phyloP scores from a whole-genome alignment of 2,113 vertebrate genomes.

The Thinocorus orbignyianus region DNA sequence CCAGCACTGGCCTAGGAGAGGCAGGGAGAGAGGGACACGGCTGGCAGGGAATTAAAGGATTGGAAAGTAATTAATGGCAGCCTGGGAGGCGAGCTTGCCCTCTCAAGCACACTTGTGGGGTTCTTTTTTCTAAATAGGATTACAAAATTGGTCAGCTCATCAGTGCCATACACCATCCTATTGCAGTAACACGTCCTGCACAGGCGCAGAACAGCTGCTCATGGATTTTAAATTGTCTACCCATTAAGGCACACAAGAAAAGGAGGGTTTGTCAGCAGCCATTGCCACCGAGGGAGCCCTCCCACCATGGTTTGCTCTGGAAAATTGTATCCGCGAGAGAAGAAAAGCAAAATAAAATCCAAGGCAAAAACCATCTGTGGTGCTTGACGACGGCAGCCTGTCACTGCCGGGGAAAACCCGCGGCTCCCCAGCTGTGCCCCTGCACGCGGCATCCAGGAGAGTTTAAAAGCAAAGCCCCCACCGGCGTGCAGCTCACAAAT shows the following conservation, averaged over 20 bases:
- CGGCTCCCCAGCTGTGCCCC: not conserved
- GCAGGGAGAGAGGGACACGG: not conserved
- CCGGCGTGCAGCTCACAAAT: not conserved
- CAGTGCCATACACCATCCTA: not conserved
- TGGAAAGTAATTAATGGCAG: not conserved
- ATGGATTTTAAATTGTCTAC: not conserved
- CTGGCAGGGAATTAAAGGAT: not conserved
- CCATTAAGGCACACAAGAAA: not conserved
- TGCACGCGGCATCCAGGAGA: rapidly evolving
- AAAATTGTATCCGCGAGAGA: not conserved
- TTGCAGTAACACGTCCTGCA: rapidly evolving
- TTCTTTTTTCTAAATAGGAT: not conserved
- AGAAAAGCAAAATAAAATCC: not conserved
- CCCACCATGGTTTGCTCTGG: not conserved
- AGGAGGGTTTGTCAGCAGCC: not conserved
- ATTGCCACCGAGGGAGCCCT: not conserved
- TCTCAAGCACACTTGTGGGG: rapidly evolving
- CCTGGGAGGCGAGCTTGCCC: not conserved
- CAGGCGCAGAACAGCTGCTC: not conserved
- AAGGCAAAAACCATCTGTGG: not conserved
- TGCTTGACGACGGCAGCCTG: not conserved
- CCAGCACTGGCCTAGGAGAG: not conserved
- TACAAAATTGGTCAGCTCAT: not conserved
- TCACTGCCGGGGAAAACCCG: not conserved
- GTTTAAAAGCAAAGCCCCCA: not conserved